Evolutionary conservation across 2,888 invertebrate species (phyloP).

Genomic region (Ashinkailepas kermadecensis): DNA sequence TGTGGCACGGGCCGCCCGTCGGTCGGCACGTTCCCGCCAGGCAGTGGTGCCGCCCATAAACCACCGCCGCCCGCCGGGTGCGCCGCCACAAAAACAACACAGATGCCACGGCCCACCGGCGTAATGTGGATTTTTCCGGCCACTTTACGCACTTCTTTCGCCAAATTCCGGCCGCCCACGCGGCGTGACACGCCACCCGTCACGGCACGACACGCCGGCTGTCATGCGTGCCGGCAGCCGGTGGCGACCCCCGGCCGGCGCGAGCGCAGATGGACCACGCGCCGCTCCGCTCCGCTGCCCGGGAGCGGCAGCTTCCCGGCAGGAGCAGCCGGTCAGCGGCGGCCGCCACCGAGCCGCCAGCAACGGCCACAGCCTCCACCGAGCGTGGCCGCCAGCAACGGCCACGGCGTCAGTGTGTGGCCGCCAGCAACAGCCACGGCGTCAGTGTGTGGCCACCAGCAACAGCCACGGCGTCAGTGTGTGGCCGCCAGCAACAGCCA

Average conservation of each 20-base stretch:
- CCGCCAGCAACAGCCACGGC: no score
- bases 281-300: background rate
- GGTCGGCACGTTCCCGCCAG: background rate
- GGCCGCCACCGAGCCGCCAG: no score
- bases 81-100: background rate
- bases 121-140: conserved; percentile 7
- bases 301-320: no score
- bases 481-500: no score
- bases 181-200: conserved; percentile 2
- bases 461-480: no score
- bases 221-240: background rate
- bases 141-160: conserved; percentile 13
- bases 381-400: no score
- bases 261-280: background rate
- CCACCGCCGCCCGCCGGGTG: background rate
- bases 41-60: background rate
- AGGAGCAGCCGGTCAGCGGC: no score
- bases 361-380: no score
- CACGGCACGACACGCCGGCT: background rate
- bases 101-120: background rate
- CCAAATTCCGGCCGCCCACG: background rate
- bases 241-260: background rate
- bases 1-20: background rate
- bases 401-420: no score
- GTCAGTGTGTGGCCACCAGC: no score